Conservation (phyloP, 1,140 invertebrate species). For the Andrena cerasifolii region DNA sequence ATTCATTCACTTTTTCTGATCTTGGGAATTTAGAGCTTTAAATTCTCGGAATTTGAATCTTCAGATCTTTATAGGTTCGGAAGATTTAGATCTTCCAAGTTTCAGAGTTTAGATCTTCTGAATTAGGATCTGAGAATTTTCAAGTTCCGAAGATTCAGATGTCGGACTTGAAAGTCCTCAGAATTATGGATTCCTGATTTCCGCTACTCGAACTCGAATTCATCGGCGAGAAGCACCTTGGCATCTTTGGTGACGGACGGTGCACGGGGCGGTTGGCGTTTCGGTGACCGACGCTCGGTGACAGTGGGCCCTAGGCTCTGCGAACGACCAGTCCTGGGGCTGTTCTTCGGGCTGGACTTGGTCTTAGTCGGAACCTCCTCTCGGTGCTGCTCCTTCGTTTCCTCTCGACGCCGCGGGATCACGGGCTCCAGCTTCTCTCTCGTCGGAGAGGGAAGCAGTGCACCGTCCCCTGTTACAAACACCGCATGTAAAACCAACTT, state of each 20-base stretch:
- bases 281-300: conserved; percentile 87
- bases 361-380: conserved; percentile 77
- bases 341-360: conserved; percentile 87
- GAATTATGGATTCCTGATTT: too few species aligned
- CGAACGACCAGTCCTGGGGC: conserved; percentile 84
- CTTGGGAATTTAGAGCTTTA: too few species aligned
- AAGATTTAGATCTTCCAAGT: too few species aligned
- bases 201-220: too few species aligned
- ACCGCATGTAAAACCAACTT: too few species aligned
- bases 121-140: too few species aligned
- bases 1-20: too few species aligned
- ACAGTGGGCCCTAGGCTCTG: conserved; percentile 87
- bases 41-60: too few species aligned
- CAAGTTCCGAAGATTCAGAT: too few species aligned
- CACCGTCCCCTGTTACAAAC: conserved; percentile 80
- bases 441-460: conserved; percentile 86
- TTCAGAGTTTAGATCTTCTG: too few species aligned
- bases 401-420: conserved; percentile 86
- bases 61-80: too few species aligned
- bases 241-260: conserved; percentile 84
- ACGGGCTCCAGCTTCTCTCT: conserved; percentile 88
- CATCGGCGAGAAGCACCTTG: conserved; percentile 71
- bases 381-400: conserved; percentile 77
- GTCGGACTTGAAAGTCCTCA: too few species aligned
- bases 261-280: conserved; percentile 84